These are phyloP conservation scores for Tragelaphus scriptus DNA, from an alignment of 2,113 vertebrate genomes.

Conservation along the genomic window DNA sequence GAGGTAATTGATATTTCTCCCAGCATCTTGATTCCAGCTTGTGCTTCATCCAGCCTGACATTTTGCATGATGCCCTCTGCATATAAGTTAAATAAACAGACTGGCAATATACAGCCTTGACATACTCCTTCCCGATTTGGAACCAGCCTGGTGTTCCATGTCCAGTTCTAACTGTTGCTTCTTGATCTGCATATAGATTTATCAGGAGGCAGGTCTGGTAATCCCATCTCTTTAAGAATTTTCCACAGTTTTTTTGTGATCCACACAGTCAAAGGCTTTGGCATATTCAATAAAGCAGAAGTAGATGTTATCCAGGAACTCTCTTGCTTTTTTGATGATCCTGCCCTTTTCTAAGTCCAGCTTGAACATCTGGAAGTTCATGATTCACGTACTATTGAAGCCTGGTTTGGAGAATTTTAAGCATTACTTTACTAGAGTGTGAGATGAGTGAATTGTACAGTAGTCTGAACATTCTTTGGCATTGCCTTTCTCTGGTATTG, in stretches of 20 bases:
- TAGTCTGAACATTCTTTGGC: not conserved
- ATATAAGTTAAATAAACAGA: not conserved
- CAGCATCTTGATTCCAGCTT: not conserved
- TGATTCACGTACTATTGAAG: not conserved
- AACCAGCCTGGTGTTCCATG: not conserved
- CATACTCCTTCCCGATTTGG: accelerated
- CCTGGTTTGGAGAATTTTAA: not conserved
- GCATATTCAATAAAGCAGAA: not conserved
- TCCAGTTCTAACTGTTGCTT: not conserved
- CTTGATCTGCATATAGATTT: not conserved
- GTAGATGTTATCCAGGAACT: not conserved
- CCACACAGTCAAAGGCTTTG: not conserved
- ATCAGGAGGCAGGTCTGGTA: not conserved
- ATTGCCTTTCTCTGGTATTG: not conserved
- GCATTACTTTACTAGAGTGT: not conserved
- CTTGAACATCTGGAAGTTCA: not conserved
- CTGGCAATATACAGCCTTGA: not conserved
- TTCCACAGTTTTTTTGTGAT: not conserved
- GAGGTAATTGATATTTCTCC: not conserved
- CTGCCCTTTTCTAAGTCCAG: not conserved
- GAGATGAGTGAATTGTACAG: not conserved
- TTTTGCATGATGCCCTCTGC: not conserved
- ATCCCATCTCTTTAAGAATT: not conserved
- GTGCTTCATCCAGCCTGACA: not conserved
- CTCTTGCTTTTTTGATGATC: not conserved